Evolutionary conservation across 2,888 invertebrate genomes (phyloP).

Genomic region (Caenorhabditis virilis): DNA sequence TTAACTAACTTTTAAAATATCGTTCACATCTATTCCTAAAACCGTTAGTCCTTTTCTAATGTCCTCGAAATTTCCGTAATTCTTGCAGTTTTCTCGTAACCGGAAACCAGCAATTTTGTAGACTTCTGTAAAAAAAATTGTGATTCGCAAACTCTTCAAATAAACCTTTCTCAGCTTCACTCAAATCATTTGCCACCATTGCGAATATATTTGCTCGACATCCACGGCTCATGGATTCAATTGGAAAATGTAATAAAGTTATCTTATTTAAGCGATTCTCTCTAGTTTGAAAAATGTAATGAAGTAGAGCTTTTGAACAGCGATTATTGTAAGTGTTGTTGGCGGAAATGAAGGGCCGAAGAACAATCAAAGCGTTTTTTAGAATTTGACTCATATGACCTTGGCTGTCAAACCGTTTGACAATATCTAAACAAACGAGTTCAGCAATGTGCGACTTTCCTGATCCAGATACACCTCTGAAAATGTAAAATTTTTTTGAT

Average conservation of each 20-base stretch:
- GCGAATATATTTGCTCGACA: slow-evolving; percentile 48
- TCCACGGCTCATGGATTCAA: slow-evolving; percentile 43
- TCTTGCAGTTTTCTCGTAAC: slow-evolving; percentile 36
- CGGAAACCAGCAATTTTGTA: slow-evolving; percentile 43
- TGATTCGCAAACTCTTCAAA: background rate
- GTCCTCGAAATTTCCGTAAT: slow-evolving; percentile 40
- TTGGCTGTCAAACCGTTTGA: slow-evolving; percentile 27
- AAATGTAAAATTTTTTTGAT: slow-evolving; percentile 3
- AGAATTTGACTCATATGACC: slow-evolving; percentile 33
- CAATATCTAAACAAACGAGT: slow-evolving; percentile 31
- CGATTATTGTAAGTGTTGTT: slow-evolving; percentile 41
- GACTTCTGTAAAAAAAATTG: slow-evolving; percentile 13
- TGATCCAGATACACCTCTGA: slow-evolving; percentile 44
- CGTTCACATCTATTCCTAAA: slow-evolving; percentile 31
- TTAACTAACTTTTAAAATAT: slow-evolving; percentile 23
- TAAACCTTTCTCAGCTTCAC: slow-evolving; percentile 36
- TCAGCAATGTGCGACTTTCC: slow-evolving; percentile 43
- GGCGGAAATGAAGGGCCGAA: slow-evolving; percentile 40
- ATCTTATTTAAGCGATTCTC: slow-evolving; percentile 31
- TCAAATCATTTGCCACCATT: slow-evolving; percentile 43
- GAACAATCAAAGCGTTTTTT: slow-evolving; percentile 25
- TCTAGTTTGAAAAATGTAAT: slow-evolving; percentile 38
- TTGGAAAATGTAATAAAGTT: slow-evolving; percentile 31
- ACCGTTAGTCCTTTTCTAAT: slow-evolving; percentile 22
- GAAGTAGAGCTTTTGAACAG: slow-evolving; percentile 33